Evolutionary conservation across 1,140 invertebrate species (phyloP), one percentile per base, ranked within the genome.

Genomic region (Oedothorax gibbosus): DNA sequence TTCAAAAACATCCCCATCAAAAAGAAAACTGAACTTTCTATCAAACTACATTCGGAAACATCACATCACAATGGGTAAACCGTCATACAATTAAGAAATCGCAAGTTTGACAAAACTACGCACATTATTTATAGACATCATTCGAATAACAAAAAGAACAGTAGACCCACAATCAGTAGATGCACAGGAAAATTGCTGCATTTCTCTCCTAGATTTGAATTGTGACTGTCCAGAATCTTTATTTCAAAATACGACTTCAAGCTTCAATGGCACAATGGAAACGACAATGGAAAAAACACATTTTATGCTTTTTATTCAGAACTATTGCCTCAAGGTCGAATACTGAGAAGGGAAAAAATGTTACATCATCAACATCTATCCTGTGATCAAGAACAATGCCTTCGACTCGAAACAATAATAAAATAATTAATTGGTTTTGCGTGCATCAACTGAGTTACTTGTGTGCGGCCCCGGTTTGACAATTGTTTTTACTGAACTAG

Each of bases 221-320:
- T 35, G 35, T 60, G 72, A 56, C 20, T 18, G 53, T 75, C 60
- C 21, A 53, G 49, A 56, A n/a, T 75, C 53, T 15, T 21, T 18
- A 18, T n/a, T 53, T 15, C 75, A 21, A 77, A 51, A 77, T 77
- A 77, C 75, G 75, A 65, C 75, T 77, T 77, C 75, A 77, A 53
- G 75, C 75, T 7, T 21, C 57, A 65, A 64, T 65, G 75, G 49
- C 60, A 77, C 75, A 77, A 77, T 77, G 56, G 75, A 77, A 77
- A 62, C 75, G 62, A 21, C 49, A 77, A 64, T 57, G 53, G n/a
- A 51, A 71, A 71, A 57, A 65, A 60, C 72, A 60, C 35, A 65
- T 77, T 77, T 77, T 77, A 77, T 77, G 60, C 35, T 20, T 77
- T 20, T 65, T 49, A 77, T 35, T 57, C 51, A 35, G 57, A 35